phyloP scores from a whole-genome alignment of 2,888 invertebrate genomes.

The Plagiodera versicolora region DNA sequence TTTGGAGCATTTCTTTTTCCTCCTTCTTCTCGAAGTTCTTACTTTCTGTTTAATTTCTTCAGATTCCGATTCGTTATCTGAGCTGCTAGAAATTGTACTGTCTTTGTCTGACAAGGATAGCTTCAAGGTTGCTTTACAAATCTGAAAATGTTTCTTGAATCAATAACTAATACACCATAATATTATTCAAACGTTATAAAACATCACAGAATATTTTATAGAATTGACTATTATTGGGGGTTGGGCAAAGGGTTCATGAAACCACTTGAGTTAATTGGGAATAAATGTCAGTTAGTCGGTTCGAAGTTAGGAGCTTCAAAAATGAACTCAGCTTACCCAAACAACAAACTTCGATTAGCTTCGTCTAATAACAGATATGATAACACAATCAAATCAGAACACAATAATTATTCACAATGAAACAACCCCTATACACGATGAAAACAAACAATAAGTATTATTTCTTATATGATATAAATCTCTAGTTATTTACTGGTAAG shows the following conservation, averaged over 20 bases:
- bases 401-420: background rate
- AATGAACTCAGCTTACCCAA: too few species aligned
- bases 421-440: background rate
- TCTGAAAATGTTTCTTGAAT: conserved; percentile 52
- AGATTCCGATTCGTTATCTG: conserved; percentile 32
- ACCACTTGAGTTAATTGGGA: too few species aligned
- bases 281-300: too few species aligned
- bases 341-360: too few species aligned
- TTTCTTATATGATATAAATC: background rate
- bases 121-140: conserved; percentile 62
- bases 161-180: background rate
- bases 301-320: too few species aligned
- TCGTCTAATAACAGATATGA: too few species aligned
- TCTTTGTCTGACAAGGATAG: conserved; percentile 48
- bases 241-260: too few species aligned
- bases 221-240: too few species aligned
- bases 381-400: background rate
- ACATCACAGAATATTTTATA: too few species aligned
- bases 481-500: conserved; percentile 56
- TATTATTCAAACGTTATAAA: too few species aligned
- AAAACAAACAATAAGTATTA: background rate
- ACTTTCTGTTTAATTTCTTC: conserved; percentile 30
- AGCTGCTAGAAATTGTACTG: conserved; percentile 32
- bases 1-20: conserved; percentile 36
- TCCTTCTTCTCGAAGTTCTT: conserved; percentile 32